Percentiles rank a stretch among this genome's conserved stretches.
phyloP scores from a whole-genome alignment of 2,113 vertebrate genomes.

The Jaculus jaculus region DNA sequence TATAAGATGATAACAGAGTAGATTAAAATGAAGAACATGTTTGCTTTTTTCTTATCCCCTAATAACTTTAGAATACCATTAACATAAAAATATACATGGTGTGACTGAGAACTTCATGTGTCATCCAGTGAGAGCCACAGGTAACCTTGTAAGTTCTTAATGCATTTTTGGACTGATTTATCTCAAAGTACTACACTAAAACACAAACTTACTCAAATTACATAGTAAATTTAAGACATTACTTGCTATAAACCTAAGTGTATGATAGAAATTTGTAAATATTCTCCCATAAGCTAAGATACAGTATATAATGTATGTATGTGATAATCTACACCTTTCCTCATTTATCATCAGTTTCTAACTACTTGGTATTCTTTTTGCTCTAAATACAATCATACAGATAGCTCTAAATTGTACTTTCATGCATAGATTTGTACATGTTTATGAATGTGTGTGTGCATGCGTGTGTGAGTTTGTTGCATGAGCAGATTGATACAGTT shows the following conservation, averaged over 20 bases:
- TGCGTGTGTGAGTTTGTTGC: neutral
- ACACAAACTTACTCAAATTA: neutral
- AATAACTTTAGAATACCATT: neutral
- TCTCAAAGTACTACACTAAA: slow-evolving; percentile 18
- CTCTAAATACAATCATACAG: neutral
- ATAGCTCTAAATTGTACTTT: neutral
- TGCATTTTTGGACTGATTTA: neutral
- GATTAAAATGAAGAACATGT: neutral
- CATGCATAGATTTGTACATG: neutral
- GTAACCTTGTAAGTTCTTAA: neutral
- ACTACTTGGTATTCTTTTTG: neutral
- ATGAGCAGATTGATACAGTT: neutral
- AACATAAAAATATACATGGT: neutral
- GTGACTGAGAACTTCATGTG: neutral
- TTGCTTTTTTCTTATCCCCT: neutral
- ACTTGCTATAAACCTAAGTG: neutral
- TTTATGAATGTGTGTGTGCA: neutral
- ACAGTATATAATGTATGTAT: neutral
- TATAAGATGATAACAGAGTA: neutral
- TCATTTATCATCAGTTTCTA: neutral
- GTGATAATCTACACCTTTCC: neutral
- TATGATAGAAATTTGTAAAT: neutral
- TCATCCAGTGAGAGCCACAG: neutral
- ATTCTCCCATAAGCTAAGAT: neutral
- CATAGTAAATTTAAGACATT: neutral